Evolutionary conservation across 2,797 vertebrate species (phyloP), one percentile per base, ranked within the genome.

Genomic region (Brachyrhaphis roseni): DNA sequence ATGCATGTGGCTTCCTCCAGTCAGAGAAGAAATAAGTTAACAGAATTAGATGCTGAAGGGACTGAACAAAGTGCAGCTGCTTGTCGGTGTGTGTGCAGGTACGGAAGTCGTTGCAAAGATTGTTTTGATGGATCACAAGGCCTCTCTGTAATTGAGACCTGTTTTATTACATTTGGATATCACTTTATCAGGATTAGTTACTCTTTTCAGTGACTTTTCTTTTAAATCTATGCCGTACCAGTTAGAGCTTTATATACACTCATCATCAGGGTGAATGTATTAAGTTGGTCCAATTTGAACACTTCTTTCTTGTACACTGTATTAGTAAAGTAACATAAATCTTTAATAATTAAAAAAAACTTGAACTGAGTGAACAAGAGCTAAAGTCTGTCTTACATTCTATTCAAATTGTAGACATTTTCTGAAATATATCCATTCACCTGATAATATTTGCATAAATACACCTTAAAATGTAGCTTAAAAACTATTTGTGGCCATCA

Each of bases 61-160:
- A 76, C 49, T 53, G 45, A 76, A 76, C 12, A 31, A 10, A 18
- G 47, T 10, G 16, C 75, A 75, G 41, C 4, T 55, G 2, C n/a
- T 76, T 75, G 72, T 74, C 20, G 39, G 57, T n/a, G 81, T 70
- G 76, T 46, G 66, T 57, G 23, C 34, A 84, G 11, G 49, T 45
- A 70, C 11, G 68, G 11, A 74, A 86, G 49, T 74, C 49, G 51
- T 53, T 1, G 23, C 72, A 77, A 46, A 77, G 45, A 71, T 77
- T 18, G 7, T 0, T 26, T 68, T 68, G 64, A 71, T 53, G 64
- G 59, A 55, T 84, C 41, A 77, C 49, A 45, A 51, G 34, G 5
- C 36, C 71, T 72, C 41, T 1, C 45, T 78, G 6, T 57, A 75
- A 79, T 74, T 55, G 68, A 71, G 41, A 28, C 26, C 41, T 45